Evolutionary conservation across 2,113 vertebrate genomes (phyloP), one percentile per base, ranked within the genome.

Genomic region (Chionomys nivalis): DNA sequence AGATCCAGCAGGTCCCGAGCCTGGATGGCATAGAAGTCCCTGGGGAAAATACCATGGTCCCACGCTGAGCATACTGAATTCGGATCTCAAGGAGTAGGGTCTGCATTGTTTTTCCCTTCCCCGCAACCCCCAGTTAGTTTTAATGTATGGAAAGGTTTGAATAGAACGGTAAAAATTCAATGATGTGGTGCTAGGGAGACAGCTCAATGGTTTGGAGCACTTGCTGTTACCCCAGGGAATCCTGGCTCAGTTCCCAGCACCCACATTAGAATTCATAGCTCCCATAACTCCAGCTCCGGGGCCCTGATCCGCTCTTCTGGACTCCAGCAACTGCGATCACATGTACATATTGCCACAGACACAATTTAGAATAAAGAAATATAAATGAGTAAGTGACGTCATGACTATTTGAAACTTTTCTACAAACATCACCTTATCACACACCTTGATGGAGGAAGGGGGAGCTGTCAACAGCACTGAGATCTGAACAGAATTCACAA

Each of bases 361-460:
- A 66, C 33, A 33, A 33, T 33, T 65, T 65, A 85, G 65, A 31
- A 63, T 61, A 4, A 61, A 39, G 55, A 82, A 9, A 28, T 42
- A 61, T n/a, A 83, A 52, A 44, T 44, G 33, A 88, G 73, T 26
- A 63, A 65, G 61, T 17, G 21, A 85, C 1, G 68, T 44, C 21
- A 61, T 3, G 31, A 55, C 39, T 5, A 2, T 75, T 2, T 55
- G 63, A 87, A 75, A 28, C 19, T 91, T 52, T 91, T 39, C 42
- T 66, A 47, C 28, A 33, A 17, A n/a, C 61, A 24, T 26, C 5
- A 4, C 75, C 75, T 81, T 31, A 3, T n/a, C 19, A 17, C 33
- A 33, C 0, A 5, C 26, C 47, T 21, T 0, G 6, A 87, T 1
- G 58, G 33, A 55, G 70, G 11, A 47, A 28, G 52, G 0, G 14